Evolutionary conservation across 2,888 invertebrate genomes (phyloP).

Genomic region (Ecdyonurus torrentis): DNA sequence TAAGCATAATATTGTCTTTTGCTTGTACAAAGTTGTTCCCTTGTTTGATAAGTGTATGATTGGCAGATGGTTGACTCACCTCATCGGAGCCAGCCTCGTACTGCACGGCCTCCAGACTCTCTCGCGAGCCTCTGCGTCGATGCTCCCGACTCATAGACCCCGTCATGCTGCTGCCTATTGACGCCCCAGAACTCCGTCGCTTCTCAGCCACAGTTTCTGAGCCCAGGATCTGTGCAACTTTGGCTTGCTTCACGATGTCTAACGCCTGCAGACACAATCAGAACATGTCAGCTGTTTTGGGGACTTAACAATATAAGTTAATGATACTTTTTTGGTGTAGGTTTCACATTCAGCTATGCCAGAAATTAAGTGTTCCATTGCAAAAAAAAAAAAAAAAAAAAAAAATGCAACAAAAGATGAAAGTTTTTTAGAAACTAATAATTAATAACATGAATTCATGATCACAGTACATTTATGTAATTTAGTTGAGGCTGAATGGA

Average conservation of each 20-base stretch:
- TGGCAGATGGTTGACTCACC: constrained; percentile 36
- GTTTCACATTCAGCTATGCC: background rate
- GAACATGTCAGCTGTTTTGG: too few species aligned
- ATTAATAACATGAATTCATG: too few species aligned
- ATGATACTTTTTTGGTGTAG: background rate
- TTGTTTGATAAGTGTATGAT: background rate
- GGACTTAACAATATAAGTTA: background rate
- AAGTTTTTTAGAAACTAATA: too few species aligned
- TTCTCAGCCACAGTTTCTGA: constrained; percentile 27
- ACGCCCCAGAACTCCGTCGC: constrained; percentile 19
- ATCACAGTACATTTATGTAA: too few species aligned
- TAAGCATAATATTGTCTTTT: too few species aligned
- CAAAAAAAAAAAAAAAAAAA: background rate
- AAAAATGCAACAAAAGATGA: too few species aligned
- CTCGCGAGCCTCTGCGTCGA: constrained; percentile 50
- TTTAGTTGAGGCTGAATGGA: too few species aligned
- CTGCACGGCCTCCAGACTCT: constrained; percentile 50
- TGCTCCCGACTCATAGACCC: constrained; percentile 19
- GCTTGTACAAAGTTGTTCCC: too few species aligned
- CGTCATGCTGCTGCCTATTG: constrained; percentile 17
- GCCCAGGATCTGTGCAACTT: constrained; percentile 55
- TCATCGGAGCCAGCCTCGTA: constrained; percentile 50
- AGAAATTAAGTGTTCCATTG: background rate
- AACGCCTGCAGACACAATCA: constrained; percentile 55
- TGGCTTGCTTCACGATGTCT: constrained; percentile 85